Conservation (phyloP, 2,888 invertebrate species). For the Andrena flavipes region DNA sequence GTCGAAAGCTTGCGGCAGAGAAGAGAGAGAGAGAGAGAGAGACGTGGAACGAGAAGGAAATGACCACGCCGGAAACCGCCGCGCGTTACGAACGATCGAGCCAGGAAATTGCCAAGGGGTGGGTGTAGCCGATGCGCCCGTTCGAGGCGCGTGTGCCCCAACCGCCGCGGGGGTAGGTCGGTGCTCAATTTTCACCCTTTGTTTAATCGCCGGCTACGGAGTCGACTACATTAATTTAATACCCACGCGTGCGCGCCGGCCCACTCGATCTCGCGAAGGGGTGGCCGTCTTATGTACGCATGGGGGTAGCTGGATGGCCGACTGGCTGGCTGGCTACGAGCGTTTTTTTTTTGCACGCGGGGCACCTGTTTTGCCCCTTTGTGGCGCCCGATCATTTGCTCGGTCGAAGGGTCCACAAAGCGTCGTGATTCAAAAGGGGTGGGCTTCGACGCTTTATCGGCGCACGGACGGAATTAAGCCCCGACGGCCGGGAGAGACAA, state of each 20-base stretch:
- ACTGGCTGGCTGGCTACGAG: conserved; percentile 12
- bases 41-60: conserved; percentile 1
- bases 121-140: conserved; percentile 43
- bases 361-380: conserved; percentile 43
- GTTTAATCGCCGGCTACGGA: conserved; percentile 82
- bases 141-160: conserved; percentile 37
- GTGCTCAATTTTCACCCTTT: conserved; percentile 84
- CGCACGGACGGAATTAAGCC: conserved; percentile 29
- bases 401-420: not conserved
- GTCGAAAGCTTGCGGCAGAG: not conserved
- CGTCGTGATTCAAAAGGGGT: not conserved
- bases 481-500: conserved; percentile 1
- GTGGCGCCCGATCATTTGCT: conserved; percentile 10
- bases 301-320: conserved; percentile 12
- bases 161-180: conserved; percentile 56
- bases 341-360: conserved; percentile 18
- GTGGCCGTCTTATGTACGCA: conserved; percentile 62
- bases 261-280: conserved; percentile 70
- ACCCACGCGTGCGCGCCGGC: conserved; percentile 77
- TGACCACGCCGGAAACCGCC: conserved; percentile 36
- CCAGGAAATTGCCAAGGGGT: conserved; percentile 37
- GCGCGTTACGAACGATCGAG: conserved; percentile 54
- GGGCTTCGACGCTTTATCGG: conserved; percentile 13
- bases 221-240: conserved; percentile 84
- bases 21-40: not conserved